Evolutionary conservation across 2,113 vertebrate genomes (phyloP).

Genomic region (Seriola quinqueradiata): DNA sequence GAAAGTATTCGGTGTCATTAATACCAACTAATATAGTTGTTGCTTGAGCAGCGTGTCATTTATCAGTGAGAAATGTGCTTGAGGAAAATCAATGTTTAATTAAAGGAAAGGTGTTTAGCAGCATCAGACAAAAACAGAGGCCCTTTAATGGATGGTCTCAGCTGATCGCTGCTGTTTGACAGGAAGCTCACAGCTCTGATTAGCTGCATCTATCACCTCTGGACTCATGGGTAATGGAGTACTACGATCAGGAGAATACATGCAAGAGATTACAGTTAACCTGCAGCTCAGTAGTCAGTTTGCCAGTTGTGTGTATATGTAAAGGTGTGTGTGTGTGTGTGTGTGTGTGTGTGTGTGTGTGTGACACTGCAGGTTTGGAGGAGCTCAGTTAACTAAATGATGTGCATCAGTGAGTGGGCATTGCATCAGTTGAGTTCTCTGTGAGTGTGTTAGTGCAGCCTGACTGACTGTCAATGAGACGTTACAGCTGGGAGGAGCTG

Average conservation of each 20-base stretch:
- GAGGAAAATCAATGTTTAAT: constrained; percentile 80
- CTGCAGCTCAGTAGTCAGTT: background rate
- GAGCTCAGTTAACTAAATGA: constrained; percentile 17
- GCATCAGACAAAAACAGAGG: constrained; percentile 56
- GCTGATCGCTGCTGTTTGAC: constrained; percentile 17
- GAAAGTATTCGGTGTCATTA: constrained; percentile 52
- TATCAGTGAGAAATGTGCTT: constrained; percentile 62
- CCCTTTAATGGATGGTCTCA: constrained; percentile 51
- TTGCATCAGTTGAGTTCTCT: background rate
- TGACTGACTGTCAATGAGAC: constrained; percentile 68
- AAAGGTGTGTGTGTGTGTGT: background rate
- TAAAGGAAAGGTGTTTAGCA: constrained; percentile 71
- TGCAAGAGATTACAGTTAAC: background rate
- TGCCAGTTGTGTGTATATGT: background rate
- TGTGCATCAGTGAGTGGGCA: constrained; percentile 5
- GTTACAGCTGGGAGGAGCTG: constrained; percentile 49
- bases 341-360: background rate
- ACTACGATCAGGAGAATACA: background rate
- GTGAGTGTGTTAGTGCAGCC: constrained; percentile 41
- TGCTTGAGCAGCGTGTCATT: constrained; percentile 64
- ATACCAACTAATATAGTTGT: constrained; percentile 68
- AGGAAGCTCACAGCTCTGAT: constrained; percentile 25
- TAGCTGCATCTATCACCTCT: constrained; percentile 32
- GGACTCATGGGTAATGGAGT: constrained; percentile 14
- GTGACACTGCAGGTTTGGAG: constrained; percentile 1